Conservation (phyloP, 2,797 vertebrate genomes). For the Spheniscus humboldti region DNA sequence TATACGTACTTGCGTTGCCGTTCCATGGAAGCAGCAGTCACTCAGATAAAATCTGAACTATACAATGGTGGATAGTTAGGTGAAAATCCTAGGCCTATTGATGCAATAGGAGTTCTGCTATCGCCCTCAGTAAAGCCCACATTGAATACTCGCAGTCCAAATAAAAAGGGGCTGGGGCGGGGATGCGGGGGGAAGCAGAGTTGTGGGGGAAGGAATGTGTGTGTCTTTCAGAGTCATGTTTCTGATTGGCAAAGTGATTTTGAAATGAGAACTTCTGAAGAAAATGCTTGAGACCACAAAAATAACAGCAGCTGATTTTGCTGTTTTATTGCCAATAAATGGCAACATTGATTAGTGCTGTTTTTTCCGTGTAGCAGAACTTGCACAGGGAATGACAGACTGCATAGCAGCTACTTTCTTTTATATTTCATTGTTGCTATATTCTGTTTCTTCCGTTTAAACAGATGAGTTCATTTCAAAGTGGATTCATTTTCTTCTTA, state of each 20-base stretch:
- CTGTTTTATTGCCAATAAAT: neutral
- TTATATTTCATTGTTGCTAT: neutral
- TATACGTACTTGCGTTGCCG: neutral
- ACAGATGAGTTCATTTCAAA: neutral
- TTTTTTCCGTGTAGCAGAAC: neutral
- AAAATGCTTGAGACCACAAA: neutral
- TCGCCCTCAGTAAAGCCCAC: neutral
- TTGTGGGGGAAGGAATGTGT: neutral
- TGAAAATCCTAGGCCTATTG: neutral
- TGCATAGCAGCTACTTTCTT: neutral
- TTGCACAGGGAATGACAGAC: neutral
- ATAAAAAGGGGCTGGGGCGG: neutral
- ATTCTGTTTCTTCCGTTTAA: neutral
- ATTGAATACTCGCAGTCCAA: neutral
- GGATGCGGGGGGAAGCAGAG: neutral
- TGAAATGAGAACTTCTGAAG: neutral
- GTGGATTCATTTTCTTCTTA: neutral
- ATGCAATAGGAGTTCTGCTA: neutral
- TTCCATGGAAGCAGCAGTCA: neutral
- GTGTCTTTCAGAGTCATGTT: neutral
- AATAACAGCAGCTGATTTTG: neutral
- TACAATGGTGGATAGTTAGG: neutral
- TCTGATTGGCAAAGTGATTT: neutral
- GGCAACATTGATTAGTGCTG: neutral
- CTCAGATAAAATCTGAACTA: neutral